These are phyloP conservation scores for Ecdyonurus torrentis DNA, from an alignment of 2,888 invertebrate species.

Conservation along the genomic window DNA sequence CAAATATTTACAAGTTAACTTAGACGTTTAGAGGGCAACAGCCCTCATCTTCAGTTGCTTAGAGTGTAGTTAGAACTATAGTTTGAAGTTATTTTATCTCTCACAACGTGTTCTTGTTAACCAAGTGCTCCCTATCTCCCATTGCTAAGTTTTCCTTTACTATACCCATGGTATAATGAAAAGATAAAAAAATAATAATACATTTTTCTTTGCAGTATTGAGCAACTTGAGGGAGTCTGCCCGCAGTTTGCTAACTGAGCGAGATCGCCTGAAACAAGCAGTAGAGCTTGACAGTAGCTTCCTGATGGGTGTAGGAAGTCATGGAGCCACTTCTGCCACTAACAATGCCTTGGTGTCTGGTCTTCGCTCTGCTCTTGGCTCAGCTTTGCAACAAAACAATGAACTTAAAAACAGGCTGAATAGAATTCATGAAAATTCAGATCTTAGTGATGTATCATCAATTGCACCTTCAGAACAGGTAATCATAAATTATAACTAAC, in stretches of 20 bases:
- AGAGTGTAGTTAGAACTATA: too few species aligned
- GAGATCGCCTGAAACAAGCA: conserved; percentile 44
- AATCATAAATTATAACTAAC: too few species aligned
- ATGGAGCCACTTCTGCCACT: conserved; percentile 24
- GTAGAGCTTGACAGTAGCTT: conserved; percentile 31
- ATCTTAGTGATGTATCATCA: conserved; percentile 41
- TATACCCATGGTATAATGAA: too few species aligned
- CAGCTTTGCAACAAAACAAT: conserved; percentile 57
- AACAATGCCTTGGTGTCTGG: conserved; percentile 30
- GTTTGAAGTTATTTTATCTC: too few species aligned
- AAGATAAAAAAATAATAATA: too few species aligned
- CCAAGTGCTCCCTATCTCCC: too few species aligned
- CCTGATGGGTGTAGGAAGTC: conserved; percentile 13
- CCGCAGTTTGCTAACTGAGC: conserved; percentile 30
- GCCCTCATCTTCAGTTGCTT: too few species aligned
- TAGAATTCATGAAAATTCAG: conserved; percentile 44
- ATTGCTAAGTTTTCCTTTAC: too few species aligned
- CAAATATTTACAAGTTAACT: too few species aligned
- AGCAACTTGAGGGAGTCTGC: conserved; percentile 30
- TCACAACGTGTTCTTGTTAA: too few species aligned
- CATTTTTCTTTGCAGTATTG: conserved; percentile 26
- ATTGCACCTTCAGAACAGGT: conserved; percentile 37
- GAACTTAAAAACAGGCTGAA: conserved; percentile 43
- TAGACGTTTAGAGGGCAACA: too few species aligned
- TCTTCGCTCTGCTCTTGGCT: conserved; percentile 39